Base-by-base conservation (phyloP, 1,140 invertebrate genomes). In the Drosophila pallidifrons region DNA sequence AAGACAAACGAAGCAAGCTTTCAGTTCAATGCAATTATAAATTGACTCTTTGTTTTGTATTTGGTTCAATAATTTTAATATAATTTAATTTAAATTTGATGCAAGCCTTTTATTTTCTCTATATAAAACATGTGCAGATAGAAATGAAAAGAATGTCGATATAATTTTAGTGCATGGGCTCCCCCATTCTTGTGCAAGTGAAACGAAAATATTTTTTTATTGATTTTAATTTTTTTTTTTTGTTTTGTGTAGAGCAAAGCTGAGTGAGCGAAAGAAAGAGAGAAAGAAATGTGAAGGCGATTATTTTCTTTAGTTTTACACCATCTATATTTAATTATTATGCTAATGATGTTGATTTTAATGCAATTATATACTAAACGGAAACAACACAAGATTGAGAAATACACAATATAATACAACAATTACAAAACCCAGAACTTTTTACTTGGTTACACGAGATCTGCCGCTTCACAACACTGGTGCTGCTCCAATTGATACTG, bases 351-450 rank as follows among this genome's bases (percentile, higher is more conserved):
- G 83, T 88, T 88, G 85, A 89, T 76, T 89, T 87, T 80, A 81
- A 83, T 83, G 77, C 77, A 89, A 89, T 88, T 88, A 83, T 87
- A 87, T 87, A 87, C 76, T 75, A 88, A 80, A 83, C 69, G 76
- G 55, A 77, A 83, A 80, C 69, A 80, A 88, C 85, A 89, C 80
- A 79, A 87, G 80, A 88, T 71, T 88, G 67, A 85, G 49, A 75
- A 75, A 75, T 89, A 88, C 88, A 89, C 85, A 81, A 78, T 89
- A 89, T 81, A 78, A 81, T 89, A 89, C 74, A 88, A 88, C 64
- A 78, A 75, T 58, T 63, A 71, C 65, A 81, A 81, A 88, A 82
- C 64, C 35, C 77, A 79, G 75, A 76, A 61, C 60, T 78, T 78
- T 81, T 85, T 85, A 73, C 61, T 79, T 81, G 54, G 10, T 47